Evolutionary conservation across 2,113 vertebrate species (phyloP), one percentile per base, ranked within the genome.

Genomic region (Tupaia chinensis): DNA sequence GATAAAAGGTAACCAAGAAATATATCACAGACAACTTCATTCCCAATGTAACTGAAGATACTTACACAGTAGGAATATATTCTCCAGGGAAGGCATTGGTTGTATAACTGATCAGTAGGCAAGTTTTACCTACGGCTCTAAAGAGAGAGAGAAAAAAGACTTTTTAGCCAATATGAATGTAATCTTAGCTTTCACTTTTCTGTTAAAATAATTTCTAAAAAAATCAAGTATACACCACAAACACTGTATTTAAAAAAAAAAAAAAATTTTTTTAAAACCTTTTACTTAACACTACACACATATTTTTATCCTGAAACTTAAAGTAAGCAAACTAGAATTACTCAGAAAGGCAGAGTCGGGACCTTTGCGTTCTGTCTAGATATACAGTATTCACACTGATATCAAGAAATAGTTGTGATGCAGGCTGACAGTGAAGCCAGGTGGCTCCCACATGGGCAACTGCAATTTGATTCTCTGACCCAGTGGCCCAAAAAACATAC

Each of bases 61-160:
- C 99, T 99, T 98, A 99, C 99, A 99, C 99, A 0, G 99, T 99
- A 93, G 99, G 99, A 98, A 99, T 99, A 89, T 99, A 99, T 94
- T 99, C 99, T 97, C 99, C 99, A 25, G 99, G 99, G 98, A 99
- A 99, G 1, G 99, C 99, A 98, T 99, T 99, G 98, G 99, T 99
- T 23, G 99, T 99, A 96, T 99, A 99, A 98, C 99, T 99, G 99
- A 99, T 99, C 98, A 99, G 99, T 70, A 99, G 99, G 98, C 99
- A 99, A 98, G 99, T 99, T 98, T 99, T 99, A 99, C 99, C 99
- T 97, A 99, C 99, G 98, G 99, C 99, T 97, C 99, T 99, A 94
- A 32, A 98, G 97, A 96, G 60, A 81, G 87, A 81, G 34, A 63
- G 63, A 61, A 95, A 96, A 97, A 70, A 29, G 27, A 19, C 14